These are phyloP conservation scores for Paramuricea clavata DNA, from an alignment of 92 coral and sea anemone species.

Conservation along the genomic window DNA sequence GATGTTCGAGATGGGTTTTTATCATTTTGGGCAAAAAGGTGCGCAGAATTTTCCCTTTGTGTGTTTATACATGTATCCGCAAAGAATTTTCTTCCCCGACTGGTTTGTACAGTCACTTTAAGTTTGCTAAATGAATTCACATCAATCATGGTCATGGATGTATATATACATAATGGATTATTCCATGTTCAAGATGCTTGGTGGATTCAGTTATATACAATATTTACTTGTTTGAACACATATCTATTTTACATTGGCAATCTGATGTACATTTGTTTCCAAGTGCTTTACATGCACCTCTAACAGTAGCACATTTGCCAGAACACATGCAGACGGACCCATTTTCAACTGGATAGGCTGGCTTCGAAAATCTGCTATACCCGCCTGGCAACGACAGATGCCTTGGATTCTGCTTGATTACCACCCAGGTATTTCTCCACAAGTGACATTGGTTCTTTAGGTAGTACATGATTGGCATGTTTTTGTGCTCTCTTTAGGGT, in stretches of 20 bases:
- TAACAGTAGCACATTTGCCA: slow-evolving; percentile 22
- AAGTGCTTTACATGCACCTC: neutral
- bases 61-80: neutral
- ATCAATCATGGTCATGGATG: neutral
- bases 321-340: neutral
- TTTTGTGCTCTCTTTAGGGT: slow-evolving; percentile 54
- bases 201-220: neutral
- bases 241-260: slow-evolving; percentile 6
- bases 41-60: neutral
- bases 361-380: slow-evolving; percentile 22
- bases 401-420: slow-evolving; percentile 27
- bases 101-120: neutral
- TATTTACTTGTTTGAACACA: slow-evolving; percentile 6
- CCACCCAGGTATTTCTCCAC: slow-evolving; percentile 56
- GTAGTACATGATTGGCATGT: slow-evolving; percentile 35
- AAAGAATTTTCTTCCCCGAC: neutral
- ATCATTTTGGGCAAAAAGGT: too few species aligned
- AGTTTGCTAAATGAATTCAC: neutral
- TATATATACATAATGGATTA: neutral
- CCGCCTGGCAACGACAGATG: slow-evolving; percentile 43
- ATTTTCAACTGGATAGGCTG: slow-evolving; percentile 46
- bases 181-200: neutral
- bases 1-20: too few species aligned
- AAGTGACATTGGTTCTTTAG: slow-evolving; percentile 37
- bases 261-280: neutral